These are phyloP conservation scores for Sclerodermus sp. DNA, from an alignment of 2,888 invertebrate species.

Conservation along the genomic window DNA sequence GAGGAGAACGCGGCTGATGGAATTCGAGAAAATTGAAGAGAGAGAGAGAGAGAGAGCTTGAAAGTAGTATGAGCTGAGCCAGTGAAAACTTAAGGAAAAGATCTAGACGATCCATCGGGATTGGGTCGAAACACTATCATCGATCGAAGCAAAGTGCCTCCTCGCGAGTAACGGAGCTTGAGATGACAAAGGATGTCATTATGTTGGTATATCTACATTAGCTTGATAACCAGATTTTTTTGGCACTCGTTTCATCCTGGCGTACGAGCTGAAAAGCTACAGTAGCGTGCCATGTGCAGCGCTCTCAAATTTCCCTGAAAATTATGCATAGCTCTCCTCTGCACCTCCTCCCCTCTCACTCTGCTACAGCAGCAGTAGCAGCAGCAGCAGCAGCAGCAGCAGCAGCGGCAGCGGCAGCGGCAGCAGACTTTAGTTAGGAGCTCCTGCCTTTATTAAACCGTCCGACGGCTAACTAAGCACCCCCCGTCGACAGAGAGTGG, in stretches of 20 bases:
- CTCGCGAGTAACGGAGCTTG: neutral
- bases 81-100: no score
- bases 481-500: conserved; percentile 1
- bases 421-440: conserved; percentile 21
- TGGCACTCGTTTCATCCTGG: no score
- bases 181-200: neutral
- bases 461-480: conserved; percentile 30
- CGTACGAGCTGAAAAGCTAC: neutral
- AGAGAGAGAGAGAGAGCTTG: conserved; percentile 8
- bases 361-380: no score
- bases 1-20: conserved; percentile 1
- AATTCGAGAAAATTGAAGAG: no score
- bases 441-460: conserved; percentile 34
- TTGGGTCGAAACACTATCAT: neutral
- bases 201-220: neutral
- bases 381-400: no score
- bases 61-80: no score
- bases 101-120: neutral
- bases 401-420: no score
- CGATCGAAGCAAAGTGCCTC: no score
- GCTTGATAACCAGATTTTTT: no score
- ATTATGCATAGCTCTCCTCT: conserved; percentile 36
- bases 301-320: conserved; percentile 33
- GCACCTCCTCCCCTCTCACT: conserved; percentile 12
- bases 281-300: conserved; percentile 9